A percentile compares a stretch with the other conserved stretches of the same genome.
phyloP scores from a whole-genome alignment of 2,888 invertebrate species.

The Idaea dimidiata region DNA sequence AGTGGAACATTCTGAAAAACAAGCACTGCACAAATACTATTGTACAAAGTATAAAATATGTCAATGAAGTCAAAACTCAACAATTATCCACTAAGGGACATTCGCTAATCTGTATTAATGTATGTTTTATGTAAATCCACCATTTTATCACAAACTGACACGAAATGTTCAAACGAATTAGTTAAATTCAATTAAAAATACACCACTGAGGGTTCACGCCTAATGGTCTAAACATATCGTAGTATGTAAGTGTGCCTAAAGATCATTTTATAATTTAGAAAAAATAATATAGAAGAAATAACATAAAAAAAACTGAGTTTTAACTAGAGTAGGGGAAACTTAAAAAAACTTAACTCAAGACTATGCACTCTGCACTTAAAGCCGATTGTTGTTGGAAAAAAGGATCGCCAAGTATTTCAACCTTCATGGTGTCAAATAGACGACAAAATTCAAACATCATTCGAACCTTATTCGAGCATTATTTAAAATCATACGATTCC shows the following conservation, averaged over 20 bases:
- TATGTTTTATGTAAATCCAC: slow-evolving; percentile 19
- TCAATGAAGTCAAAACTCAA: neutral
- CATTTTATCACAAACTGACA: neutral
- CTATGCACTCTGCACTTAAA: neutral
- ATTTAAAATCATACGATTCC: slow-evolving; percentile 74
- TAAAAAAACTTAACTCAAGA: too few relatives aligned
- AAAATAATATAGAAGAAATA: too few relatives aligned
- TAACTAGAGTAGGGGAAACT: too few relatives aligned
- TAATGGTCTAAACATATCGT: slow-evolving; percentile 7
- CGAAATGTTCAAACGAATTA: slow-evolving; percentile 31
- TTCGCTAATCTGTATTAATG: slow-evolving; percentile 12
- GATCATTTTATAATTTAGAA: too few relatives aligned
- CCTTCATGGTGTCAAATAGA: slow-evolving; percentile 59
- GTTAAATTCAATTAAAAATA: slow-evolving; percentile 43
- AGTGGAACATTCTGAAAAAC: too few relatives aligned
- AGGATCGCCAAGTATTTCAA: slow-evolving; percentile 36
- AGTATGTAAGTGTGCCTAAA: neutral
- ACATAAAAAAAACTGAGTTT: too few relatives aligned
- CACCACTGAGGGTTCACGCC: neutral
- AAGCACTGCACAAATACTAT: too few relatives aligned
- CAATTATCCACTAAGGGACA: neutral
- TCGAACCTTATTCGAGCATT: slow-evolving; percentile 55
- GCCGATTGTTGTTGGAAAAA: slow-evolving; percentile 24
- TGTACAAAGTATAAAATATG: neutral
- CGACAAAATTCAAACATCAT: slow-evolving; percentile 43